These are phyloP conservation scores for Zoroaster sp. DNA, from an alignment of 53 echinoderm and acorn worm species.

Conservation along the genomic window DNA sequence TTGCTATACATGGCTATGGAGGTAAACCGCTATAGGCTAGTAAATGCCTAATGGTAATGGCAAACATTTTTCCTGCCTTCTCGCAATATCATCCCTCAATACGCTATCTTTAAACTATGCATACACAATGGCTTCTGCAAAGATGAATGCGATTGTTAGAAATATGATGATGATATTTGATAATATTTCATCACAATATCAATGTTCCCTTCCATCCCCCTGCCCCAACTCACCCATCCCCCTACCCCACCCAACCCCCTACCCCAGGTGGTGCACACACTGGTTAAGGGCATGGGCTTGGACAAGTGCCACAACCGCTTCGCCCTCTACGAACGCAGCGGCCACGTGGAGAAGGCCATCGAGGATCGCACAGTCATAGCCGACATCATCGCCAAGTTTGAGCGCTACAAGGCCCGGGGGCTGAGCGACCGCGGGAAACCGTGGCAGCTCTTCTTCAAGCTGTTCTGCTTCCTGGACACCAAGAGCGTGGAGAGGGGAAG, in stretches of 20 bases:
- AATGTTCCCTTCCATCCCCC: too few species aligned
- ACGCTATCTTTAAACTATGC: too few species aligned
- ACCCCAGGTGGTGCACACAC: conserved; percentile 79
- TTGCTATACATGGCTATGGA: too few species aligned
- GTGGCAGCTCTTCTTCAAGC: conserved; percentile 98
- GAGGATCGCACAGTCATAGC: conserved; percentile 93
- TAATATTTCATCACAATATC: too few species aligned
- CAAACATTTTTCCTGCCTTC: too few species aligned
- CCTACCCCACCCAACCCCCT: background rate
- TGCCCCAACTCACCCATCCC: background rate
- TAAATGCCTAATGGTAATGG: too few species aligned
- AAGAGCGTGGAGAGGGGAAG: conserved; percentile 78
- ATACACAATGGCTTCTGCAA: too few species aligned
- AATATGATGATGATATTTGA: too few species aligned
- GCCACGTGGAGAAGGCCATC: conserved; percentile 90
- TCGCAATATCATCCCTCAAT: too few species aligned
- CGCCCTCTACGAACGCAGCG: conserved; percentile 91
- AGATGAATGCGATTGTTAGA: too few species aligned
- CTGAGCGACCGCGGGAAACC: conserved; percentile 87
- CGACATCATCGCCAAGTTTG: conserved; percentile 94
- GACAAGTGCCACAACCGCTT: conserved; percentile 91
- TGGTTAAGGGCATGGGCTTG: conserved; percentile 91
- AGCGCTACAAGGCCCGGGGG: conserved; percentile 87
- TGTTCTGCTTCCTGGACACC: conserved; percentile 95
- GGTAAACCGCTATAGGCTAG: too few species aligned